phyloP scores from a whole-genome alignment of 2,797 vertebrate species.

The Chiloscyllium punctatum region DNA sequence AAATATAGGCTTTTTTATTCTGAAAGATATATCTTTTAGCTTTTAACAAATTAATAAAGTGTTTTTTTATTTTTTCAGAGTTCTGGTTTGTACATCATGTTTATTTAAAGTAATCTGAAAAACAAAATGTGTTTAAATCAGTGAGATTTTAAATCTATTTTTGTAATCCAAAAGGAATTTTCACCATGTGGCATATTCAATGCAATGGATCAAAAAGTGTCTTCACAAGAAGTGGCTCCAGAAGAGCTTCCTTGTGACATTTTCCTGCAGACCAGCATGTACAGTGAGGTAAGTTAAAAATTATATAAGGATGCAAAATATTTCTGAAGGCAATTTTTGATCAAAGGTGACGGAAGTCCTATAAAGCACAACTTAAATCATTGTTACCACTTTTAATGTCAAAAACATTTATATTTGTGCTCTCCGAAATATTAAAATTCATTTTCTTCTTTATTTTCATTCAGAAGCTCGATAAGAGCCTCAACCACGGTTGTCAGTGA shows the following conservation, averaged over 20 bases:
- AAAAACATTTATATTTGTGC: neutral
- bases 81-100: neutral
- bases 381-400: neutral
- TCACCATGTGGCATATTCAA: neutral
- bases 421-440: neutral
- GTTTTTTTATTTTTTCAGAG: neutral
- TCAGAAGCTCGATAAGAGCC: neutral
- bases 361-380: neutral
- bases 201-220: neutral
- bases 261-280: neutral
- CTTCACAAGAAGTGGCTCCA: neutral
- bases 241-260: neutral
- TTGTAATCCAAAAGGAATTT: conserved; percentile 19
- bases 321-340: neutral
- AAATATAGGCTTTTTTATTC: neutral
- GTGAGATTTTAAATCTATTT: neutral
- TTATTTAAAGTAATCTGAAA: too few relatives aligned
- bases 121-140: neutral
- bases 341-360: neutral
- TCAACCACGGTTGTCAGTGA: neutral
- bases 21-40: neutral
- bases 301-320: neutral
- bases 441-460: neutral
- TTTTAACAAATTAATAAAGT: neutral
- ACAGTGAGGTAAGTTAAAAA: neutral